Conservation (phyloP, 2,888 invertebrate species). For the Hirtodrosophila duncani region DNA sequence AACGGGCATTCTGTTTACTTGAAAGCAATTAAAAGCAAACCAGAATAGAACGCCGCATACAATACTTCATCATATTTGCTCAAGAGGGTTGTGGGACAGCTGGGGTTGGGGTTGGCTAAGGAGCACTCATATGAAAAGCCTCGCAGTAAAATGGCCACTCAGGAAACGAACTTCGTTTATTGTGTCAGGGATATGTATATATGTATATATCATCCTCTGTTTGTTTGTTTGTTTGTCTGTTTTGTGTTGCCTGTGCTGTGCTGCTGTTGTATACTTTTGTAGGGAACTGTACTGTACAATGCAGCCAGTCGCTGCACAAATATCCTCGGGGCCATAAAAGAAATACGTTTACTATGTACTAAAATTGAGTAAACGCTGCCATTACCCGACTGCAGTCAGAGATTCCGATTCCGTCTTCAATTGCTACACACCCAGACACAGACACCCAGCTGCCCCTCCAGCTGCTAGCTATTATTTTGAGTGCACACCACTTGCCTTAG, state of each 20-base stretch:
- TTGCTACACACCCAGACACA: not conserved
- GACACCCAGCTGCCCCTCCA: not conserved
- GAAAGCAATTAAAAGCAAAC: slow-evolving; percentile 66
- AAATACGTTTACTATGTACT: slow-evolving; percentile 71
- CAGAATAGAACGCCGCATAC: slow-evolving; percentile 32
- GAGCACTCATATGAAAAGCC: slow-evolving; percentile 50
- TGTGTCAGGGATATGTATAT: slow-evolving; percentile 67
- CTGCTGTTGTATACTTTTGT: no score
- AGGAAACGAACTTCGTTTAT: slow-evolving; percentile 72
- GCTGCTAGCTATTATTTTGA: slow-evolving; percentile 62
- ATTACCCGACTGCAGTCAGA: slow-evolving; percentile 63
- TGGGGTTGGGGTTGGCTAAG: slow-evolving; percentile 12
- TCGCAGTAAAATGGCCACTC: slow-evolving; percentile 69
- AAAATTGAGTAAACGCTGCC: slow-evolving; percentile 70
- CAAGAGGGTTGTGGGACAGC: slow-evolving; percentile 44
- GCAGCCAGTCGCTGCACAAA: slow-evolving; percentile 53
- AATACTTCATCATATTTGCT: slow-evolving; percentile 65
- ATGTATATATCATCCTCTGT: slow-evolving; percentile 34
- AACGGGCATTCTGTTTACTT: slow-evolving; percentile 66
- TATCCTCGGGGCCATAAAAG: slow-evolving; percentile 62
- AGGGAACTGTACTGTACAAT: not conserved
- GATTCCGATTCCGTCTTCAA: slow-evolving; percentile 6
- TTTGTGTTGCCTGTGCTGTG: no score
- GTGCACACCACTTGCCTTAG: slow-evolving; percentile 49
- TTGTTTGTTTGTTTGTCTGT: slow-evolving; percentile 42